Evolutionary conservation across 1,140 invertebrate species (phyloP).

Genomic region (Papilio xuthus): DNA sequence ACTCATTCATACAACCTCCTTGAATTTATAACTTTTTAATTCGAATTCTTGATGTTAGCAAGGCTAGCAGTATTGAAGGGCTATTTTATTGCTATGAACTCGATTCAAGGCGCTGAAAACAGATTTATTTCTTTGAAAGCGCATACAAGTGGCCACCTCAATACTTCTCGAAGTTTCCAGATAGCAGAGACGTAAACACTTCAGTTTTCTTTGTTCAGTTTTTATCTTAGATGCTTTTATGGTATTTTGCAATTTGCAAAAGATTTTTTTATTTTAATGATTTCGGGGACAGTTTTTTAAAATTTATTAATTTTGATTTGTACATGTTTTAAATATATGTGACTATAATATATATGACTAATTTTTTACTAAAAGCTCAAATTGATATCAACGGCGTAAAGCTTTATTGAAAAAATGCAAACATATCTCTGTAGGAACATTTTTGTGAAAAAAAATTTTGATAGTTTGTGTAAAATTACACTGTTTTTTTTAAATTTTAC

Average conservation of each 20-base stretch:
- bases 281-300: too few relatives aligned
- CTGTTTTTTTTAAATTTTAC: too few relatives aligned
- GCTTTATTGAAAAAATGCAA: too few relatives aligned
- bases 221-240: neutral
- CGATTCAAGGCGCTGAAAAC: conserved; percentile 13
- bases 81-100: neutral
- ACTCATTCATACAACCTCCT: neutral
- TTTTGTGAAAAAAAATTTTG: too few relatives aligned
- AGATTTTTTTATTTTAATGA: too few relatives aligned
- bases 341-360: too few relatives aligned
- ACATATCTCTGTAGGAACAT: too few relatives aligned
- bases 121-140: conserved; percentile 29
- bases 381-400: neutral
- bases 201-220: conserved; percentile 19
- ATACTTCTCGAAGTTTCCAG: conserved; percentile 19
- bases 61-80: neutral
- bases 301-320: too few relatives aligned
- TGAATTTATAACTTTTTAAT: neutral
- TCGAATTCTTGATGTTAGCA: neutral
- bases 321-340: too few relatives aligned
- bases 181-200: conserved; percentile 23
- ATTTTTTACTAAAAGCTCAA: too few relatives aligned
- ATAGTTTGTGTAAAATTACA: too few relatives aligned
- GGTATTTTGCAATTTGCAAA: neutral
- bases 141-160: neutral